These are phyloP conservation scores for Phytoseiulus persimilis DNA, from an alignment of 2,888 invertebrate genomes.

Conservation along the genomic window DNA sequence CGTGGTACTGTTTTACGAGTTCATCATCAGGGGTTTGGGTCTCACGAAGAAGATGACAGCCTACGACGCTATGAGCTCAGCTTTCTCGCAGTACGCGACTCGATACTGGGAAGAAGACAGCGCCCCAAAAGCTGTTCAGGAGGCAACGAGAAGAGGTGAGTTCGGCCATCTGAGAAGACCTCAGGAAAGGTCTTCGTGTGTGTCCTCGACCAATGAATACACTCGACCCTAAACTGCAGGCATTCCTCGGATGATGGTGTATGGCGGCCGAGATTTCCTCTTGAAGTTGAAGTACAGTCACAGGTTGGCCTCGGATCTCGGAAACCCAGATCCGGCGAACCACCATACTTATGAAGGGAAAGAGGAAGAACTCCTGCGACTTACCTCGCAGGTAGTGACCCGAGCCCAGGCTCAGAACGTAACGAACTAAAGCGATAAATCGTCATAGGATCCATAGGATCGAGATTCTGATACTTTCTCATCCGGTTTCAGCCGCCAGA, in stretches of 20 bases:
- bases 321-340: not conserved
- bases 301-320: not conserved
- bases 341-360: not conserved
- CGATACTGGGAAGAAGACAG: slow-evolving; percentile 10
- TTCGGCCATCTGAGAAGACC: too few relatives aligned
- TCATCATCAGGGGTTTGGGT: not conserved
- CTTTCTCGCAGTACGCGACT: not conserved
- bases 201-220: not conserved
- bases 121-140: not conserved
- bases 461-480: too few relatives aligned
- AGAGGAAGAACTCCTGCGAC: not conserved
- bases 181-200: too few relatives aligned
- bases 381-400: not conserved
- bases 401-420: not conserved
- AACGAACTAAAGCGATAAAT: not conserved
- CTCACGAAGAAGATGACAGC: not conserved
- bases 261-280: not conserved
- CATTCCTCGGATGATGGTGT: not conserved
- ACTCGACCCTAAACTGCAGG: not conserved
- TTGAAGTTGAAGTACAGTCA: not conserved
- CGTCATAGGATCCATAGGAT: too few relatives aligned
- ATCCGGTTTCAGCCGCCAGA: not conserved
- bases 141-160: not conserved
- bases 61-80: not conserved
- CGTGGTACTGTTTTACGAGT: not conserved